Base-by-base conservation (phyloP, 1,140 invertebrate species). In the Drosophila kanapiae region DNA sequence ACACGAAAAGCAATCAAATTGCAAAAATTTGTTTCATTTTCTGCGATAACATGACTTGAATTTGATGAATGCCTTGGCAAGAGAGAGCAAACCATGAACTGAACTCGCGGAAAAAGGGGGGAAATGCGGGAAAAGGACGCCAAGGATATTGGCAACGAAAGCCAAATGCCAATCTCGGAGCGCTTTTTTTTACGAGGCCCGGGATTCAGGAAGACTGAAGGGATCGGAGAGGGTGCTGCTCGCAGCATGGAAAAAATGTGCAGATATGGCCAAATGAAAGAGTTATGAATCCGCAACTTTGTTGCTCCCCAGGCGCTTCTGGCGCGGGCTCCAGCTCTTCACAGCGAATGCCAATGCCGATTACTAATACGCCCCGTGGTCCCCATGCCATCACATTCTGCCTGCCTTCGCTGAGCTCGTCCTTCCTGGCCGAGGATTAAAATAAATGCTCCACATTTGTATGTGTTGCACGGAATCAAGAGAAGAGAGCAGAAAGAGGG, bases 11-110 rank as follows among this genome's bases (percentile, higher is more conserved):
- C 85, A 88, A 88, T 88, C 85, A 88, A 88, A 88, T 88, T 90
- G 85, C 85, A 88, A 88, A 88, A 88, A 90, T 88, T 88, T 90
- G 86, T 88, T 88, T 90, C 86, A 90, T 88, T 88, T 90, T 90
- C 85, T 90, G 79, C 85, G 85, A 88, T 88, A 88, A 91, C 85
- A 88, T 88, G 85, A 88, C 85, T 91, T 85, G 85, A 88, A 88
- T 88, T 88, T 88, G 85, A 88, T 88, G 85, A 88, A 88, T 88
- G 85, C 85, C 81, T 84, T 88, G 85, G 84, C 85, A 88, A 78
- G 62, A 38, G 53, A 56, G 53, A 62, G 43, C 68, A 48, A 74
- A 59, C 65, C 68, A 53, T 48, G 78, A 59, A 43, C 60, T 37
- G 43, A 64, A 33, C 27, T 35, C 23, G 58, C 38, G 64, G 47